Evolutionary conservation across 2,113 vertebrate species (phyloP), one percentile per base, ranked within the genome.

Genomic region (Petrocephalus zakoni): DNA sequence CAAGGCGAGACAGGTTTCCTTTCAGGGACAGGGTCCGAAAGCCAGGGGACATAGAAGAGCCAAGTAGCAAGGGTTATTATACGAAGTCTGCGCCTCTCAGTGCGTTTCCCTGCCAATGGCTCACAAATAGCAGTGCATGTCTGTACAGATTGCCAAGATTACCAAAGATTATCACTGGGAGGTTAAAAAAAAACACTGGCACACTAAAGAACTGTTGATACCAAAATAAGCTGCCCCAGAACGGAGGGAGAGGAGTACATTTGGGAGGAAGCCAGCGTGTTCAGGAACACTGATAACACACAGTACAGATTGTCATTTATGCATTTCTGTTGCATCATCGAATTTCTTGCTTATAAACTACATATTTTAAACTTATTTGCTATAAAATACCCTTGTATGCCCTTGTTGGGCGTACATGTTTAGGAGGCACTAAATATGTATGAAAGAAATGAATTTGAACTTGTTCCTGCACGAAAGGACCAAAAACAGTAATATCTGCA

Each of bases 201-300:
- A 86, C 15, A 51, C 82, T 52, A 86, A 56, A 55, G 85, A 55
- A 86, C 52, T 34, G 85, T 29, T 86, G 85, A 86, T 52, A 86
- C 21, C 85, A 86, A 86, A 86, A 86, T 86, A 52, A 56, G 85
- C 52, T 55, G 25, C 85, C 85, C 72, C 51, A 55, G 85, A 53
- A 29, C 53, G 19, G 25, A 55, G 53, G 53, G 47, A 17, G 46
- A 51, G 81, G 81, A 46, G 47, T 22, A 78, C 17, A 29, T 34
- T 42, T 78, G 29, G 34, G 17, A 78, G 72, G 72, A 78, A 42
- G 72, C 29, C 34, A 78, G 34, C 49, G 5, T 85, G 46, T 51
- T 85, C 52, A 85, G 82, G 82, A 85, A 49, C 82, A 52, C 46
- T 85, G 82, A 85, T 21, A 51, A n/a, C 49, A 52, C 22, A 52